A percentile compares a stretch with the other conserved stretches of the same genome.
Evolutionary conservation across 2,888 invertebrate genomes (phyloP).

Genomic region (Galeopsomyia nigrocyanea): DNA sequence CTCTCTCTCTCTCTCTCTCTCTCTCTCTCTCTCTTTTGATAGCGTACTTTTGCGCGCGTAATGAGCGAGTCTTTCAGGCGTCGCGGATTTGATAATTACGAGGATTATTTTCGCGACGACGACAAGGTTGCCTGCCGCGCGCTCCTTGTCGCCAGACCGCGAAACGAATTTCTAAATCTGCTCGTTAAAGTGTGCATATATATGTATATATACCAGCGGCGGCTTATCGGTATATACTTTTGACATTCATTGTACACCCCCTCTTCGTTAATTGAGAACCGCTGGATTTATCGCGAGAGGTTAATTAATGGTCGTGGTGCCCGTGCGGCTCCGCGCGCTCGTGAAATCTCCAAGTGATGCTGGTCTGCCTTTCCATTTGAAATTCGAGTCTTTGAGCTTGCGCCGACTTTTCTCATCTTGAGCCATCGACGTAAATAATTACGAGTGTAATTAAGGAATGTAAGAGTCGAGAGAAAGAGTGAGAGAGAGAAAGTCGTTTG

Average conservation of each 20-base stretch:
- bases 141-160: slow-evolving; percentile 66
- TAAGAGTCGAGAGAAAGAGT: not conserved
- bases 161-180: slow-evolving; percentile 64
- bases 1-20: too few species aligned
- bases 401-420: slow-evolving; percentile 6
- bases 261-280: slow-evolving; percentile 53
- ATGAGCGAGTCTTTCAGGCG: slow-evolving; percentile 65
- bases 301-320: slow-evolving; percentile 45
- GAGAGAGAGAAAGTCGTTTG: not conserved
- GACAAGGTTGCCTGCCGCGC: slow-evolving; percentile 17
- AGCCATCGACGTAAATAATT: slow-evolving; percentile 21
- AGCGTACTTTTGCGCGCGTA: slow-evolving; percentile 53
- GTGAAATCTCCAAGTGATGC: slow-evolving; percentile 14
- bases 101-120: slow-evolving; percentile 62
- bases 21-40: slow-evolving; percentile 46
- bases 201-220: not conserved
- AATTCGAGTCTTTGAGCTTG: slow-evolving; percentile 22
- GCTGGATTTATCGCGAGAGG: slow-evolving; percentile 40
- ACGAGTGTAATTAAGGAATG: slow-evolving; percentile 3
- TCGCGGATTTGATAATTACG: slow-evolving; percentile 67
- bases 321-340: slow-evolving; percentile 10
- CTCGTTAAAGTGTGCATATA: slow-evolving; percentile 58
- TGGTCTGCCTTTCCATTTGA: slow-evolving; percentile 7
- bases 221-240: slow-evolving; percentile 29
- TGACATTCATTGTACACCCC: slow-evolving; percentile 51